Evolutionary conservation across 2,888 invertebrate species (phyloP), one percentile per base, ranked within the genome.

Genomic region (Thereva nobilitata): DNA sequence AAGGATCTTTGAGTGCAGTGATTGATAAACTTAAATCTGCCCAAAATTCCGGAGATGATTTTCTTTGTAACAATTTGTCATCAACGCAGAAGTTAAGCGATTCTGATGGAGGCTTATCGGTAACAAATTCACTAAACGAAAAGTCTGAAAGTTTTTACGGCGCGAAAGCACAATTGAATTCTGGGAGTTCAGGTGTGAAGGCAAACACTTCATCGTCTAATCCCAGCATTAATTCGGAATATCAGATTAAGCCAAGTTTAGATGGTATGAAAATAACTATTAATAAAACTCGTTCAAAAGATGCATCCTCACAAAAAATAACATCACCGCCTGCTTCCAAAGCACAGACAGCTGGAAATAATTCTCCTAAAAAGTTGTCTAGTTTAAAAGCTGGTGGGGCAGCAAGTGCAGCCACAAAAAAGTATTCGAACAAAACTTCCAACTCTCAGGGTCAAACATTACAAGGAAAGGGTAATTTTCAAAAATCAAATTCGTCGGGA

Each of bases 191-290:
- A 50, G 50, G 35, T n/a, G 49, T 61, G 7, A 61, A 50, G 38
- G 4, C 61, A 50, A 40, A 38, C 6, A n/a, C 40, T 4, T 34
- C 38, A 41, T 50, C 50, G 5, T 61, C 61, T 40, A 61, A 61
- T 80, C 0, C 75, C 79, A 0, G 38, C 34, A 3, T 23, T 40
- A 89, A 89, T 76, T 89, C 90, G 38, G 93, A 93, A 75, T 94
- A 94, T 75, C 92, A 92, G 89, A 92, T 95, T 0, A 95, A 94
- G 76, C 90, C 91, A 12, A 92, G 93, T 76, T 77, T 79, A 55
- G 93, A 93, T 73, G 93, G 93, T 4, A 92, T 95, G 83, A 95
- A 95, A 79, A 86, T 95, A 64, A 95, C 93, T 3, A 93, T 95
- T 37, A 95, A 94, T 75, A 95, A 95, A 82, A 93, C 94, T 0